Conservation (phyloP, 1,140 invertebrate genomes). For the Hycleus cichorii region DNA sequence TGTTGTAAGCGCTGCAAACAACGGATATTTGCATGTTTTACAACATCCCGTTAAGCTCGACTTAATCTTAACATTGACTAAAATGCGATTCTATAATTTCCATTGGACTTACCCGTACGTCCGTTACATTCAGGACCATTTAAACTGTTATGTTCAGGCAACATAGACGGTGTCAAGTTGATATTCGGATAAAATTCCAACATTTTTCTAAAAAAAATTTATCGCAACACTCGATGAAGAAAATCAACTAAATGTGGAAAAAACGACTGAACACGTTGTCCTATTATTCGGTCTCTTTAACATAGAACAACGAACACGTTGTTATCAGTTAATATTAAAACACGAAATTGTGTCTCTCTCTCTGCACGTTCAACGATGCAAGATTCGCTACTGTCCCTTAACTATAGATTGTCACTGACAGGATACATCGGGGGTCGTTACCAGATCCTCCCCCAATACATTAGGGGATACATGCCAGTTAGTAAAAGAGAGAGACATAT, state of each 20-base stretch:
- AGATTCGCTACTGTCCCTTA: constrained; percentile 28
- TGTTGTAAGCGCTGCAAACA: too few species aligned
- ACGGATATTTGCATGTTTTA: too few species aligned
- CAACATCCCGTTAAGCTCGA: too few species aligned
- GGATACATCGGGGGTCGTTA: constrained; percentile 21
- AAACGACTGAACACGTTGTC: background rate
- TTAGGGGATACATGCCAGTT: too few species aligned
- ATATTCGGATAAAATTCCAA: constrained; percentile 43
- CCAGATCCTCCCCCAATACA: too few species aligned
- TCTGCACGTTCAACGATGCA: constrained; percentile 9
- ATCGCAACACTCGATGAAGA: background rate
- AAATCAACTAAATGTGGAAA: background rate
- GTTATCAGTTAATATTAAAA: background rate
- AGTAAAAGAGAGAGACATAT: too few species aligned
- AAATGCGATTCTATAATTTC: background rate
- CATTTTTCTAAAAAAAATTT: constrained; percentile 20
- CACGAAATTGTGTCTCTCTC: background rate
- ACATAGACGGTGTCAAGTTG: constrained; percentile 41
- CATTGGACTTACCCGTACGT: constrained; percentile 41
- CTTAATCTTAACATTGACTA: too few species aligned
- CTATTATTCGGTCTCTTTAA: background rate
- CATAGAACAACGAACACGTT: background rate
- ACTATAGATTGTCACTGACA: constrained; percentile 30
- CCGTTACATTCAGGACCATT: constrained; percentile 43
- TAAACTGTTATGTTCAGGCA: constrained; percentile 42